Percentiles rank a stretch among this genome's conserved stretches.
Evolutionary conservation across 2,113 vertebrate species (phyloP).

Genomic region (Tenrec ecaudatus): DNA sequence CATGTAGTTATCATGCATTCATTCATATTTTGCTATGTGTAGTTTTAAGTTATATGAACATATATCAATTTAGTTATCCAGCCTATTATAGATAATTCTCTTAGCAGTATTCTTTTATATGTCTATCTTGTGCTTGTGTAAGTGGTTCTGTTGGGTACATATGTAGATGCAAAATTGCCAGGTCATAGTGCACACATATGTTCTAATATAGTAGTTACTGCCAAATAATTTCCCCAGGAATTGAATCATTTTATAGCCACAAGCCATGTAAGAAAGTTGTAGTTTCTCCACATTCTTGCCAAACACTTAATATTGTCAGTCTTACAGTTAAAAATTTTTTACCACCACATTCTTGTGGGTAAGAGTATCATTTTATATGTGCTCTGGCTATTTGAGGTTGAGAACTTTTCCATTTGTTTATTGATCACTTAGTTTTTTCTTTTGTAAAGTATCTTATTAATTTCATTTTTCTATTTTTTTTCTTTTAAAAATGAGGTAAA

Average conservation of each 20-base stretch:
- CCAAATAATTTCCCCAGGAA: constrained; percentile 13
- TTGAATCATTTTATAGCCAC: neutral
- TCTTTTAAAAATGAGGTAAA: neutral
- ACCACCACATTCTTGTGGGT: neutral
- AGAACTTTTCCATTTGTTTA: neutral
- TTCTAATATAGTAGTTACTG: constrained; percentile 32
- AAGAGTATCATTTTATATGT: neutral
- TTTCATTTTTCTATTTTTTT: constrained; percentile 24
- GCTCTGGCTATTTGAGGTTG: neutral
- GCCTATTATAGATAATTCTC: neutral
- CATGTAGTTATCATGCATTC: constrained; percentile 18
- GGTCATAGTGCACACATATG: neutral
- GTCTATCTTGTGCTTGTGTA: neutral
- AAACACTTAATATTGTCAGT: neutral
- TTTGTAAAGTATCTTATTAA: neutral
- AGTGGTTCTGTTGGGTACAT: constrained; percentile 6
- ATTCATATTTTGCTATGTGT: constrained; percentile 10
- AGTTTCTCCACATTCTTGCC: constrained; percentile 2
- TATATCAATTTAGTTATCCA: neutral
- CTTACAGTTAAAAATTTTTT: neutral
- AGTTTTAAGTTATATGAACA: constrained; percentile 18
- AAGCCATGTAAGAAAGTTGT: neutral
- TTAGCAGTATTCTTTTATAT: constrained; percentile 10
- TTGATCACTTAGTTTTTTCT: too few species aligned
- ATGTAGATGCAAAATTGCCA: constrained; percentile 13